Conservation (phyloP, 2,888 invertebrate genomes). For the Watsonalla cultraria region DNA sequence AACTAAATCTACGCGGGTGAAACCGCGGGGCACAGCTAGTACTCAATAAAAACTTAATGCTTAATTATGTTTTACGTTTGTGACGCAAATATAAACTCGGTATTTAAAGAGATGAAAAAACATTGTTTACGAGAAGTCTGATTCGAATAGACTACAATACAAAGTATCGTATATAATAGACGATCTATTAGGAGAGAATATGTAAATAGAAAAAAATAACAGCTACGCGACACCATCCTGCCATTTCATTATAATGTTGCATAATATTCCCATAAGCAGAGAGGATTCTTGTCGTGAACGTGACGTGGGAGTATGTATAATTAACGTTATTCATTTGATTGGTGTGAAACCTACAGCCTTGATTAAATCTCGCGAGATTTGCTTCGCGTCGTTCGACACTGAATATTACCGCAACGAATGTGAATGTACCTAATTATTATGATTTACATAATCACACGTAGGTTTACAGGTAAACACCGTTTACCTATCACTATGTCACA, state of each 20-base stretch:
- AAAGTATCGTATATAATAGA: too few relatives aligned
- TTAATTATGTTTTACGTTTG: too few relatives aligned
- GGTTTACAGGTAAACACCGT: background rate
- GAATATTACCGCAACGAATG: slow-evolving; percentile 14
- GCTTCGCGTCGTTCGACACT: slow-evolving; percentile 11
- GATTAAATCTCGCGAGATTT: slow-evolving; percentile 21
- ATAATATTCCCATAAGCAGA: background rate
- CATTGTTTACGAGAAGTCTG: too few relatives aligned
- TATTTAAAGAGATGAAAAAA: too few relatives aligned
- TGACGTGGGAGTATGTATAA: background rate
- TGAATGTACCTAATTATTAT: slow-evolving; percentile 1
- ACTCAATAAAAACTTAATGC: too few relatives aligned
- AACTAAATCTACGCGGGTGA: too few relatives aligned
- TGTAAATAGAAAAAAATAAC: too few relatives aligned
- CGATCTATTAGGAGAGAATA: too few relatives aligned
- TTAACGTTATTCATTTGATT: slow-evolving; percentile 3
- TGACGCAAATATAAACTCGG: too few relatives aligned
- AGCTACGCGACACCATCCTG: background rate
- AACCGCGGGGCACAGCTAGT: too few relatives aligned
- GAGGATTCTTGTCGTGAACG: background rate
- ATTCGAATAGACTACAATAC: too few relatives aligned
- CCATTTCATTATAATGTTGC: slow-evolving; percentile 7
- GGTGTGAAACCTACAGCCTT: slow-evolving; percentile 16
- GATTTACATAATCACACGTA: background rate
- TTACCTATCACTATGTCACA: background rate